phyloP scores from a whole-genome alignment of 2,888 invertebrate species.

The Cryptus armator region DNA sequence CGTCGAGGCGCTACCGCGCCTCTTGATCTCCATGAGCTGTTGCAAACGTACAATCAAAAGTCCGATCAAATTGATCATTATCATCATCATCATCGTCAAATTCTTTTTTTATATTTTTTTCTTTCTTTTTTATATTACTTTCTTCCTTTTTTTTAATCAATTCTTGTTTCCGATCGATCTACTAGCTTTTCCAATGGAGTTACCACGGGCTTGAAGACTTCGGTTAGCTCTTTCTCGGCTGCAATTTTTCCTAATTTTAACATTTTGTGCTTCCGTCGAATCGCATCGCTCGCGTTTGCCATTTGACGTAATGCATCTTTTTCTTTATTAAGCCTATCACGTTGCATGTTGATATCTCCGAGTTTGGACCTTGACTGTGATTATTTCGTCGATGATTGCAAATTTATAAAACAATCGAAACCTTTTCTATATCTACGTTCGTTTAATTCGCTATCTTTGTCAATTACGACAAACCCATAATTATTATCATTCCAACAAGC shows the following conservation, averaged over 20 bases:
- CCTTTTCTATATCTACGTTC: conserved; percentile 70
- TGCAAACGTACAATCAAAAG: conserved; percentile 7
- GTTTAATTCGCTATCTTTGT: conserved; percentile 69
- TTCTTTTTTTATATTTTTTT: conserved; percentile 64
- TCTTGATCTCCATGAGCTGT: conserved; percentile 79
- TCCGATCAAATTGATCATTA: conserved; percentile 72
- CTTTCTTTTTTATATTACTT: conserved; percentile 72
- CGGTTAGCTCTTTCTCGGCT: conserved; percentile 38
- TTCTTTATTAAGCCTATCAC: neutral
- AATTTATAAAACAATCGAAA: no score
- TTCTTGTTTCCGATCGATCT: conserved; percentile 56
- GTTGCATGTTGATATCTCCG: conserved; percentile 46
- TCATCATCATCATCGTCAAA: conserved; percentile 75
- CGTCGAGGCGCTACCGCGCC: no score
- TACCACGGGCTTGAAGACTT: conserved; percentile 57
- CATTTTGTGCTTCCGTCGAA: conserved; percentile 60
- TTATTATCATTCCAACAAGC: conserved; percentile 71
- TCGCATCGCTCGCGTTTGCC: conserved; percentile 3
- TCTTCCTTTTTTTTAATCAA: conserved; percentile 68
- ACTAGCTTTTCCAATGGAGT: conserved; percentile 52
- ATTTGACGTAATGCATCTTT: neutral
- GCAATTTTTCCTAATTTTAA: conserved; percentile 51
- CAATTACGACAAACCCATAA: conserved; percentile 71
- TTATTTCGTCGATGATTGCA: conserved; percentile 15
- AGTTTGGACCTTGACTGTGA: conserved; percentile 15